Conservation (phyloP, 2,888 invertebrate genomes). For the Oxycera nigricornis region DNA sequence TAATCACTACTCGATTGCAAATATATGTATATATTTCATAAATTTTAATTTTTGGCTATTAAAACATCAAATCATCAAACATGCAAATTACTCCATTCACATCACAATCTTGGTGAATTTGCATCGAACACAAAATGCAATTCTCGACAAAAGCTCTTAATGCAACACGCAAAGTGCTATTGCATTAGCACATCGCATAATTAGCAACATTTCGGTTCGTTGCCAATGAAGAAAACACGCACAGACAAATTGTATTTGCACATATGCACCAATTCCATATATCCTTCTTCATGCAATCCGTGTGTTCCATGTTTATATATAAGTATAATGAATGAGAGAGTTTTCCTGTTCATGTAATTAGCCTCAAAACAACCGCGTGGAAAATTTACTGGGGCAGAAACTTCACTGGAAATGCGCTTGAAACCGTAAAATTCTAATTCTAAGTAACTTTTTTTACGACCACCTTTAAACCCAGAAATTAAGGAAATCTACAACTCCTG, state of each 20-base stretch:
- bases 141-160: neutral
- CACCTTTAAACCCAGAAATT: slow-evolving; percentile 17
- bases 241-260: neutral
- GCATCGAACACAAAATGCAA: neutral
- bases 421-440: slow-evolving; percentile 27
- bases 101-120: neutral
- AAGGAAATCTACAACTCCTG: slow-evolving; percentile 10
- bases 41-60: no score
- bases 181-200: neutral
- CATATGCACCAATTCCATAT: neutral
- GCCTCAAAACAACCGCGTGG: slow-evolving; percentile 12
- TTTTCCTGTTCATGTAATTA: slow-evolving; percentile 13
- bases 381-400: slow-evolving; percentile 11
- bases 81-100: neutral
- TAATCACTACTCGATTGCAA: no score
- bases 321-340: no score
- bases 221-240: neutral
- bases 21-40: no score
- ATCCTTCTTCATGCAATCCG: no score
- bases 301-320: no score
- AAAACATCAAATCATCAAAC: no score
- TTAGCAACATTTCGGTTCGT: neutral
- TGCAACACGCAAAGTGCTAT: neutral
- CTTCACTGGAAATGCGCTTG: slow-evolving; percentile 4
- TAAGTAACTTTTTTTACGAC: slow-evolving; percentile 7